Base-by-base conservation (phyloP, 2,113 vertebrate genomes). In the Hemicordylus capensis region DNA sequence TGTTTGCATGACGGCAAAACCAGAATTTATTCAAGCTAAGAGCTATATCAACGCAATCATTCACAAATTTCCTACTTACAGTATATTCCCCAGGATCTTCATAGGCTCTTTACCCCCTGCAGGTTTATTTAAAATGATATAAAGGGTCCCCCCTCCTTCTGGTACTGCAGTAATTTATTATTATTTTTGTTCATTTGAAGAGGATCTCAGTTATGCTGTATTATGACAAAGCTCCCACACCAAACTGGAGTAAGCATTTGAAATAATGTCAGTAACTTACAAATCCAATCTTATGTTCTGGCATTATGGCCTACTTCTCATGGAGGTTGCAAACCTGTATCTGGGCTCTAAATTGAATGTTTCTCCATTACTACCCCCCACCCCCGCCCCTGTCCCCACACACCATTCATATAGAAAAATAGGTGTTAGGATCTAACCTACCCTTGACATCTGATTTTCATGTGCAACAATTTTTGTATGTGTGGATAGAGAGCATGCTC, bases 11-110 rank as follows among this genome's bases (percentile, higher is more conserved):
- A 93, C 90, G 91, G 91, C 85, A 88, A 93, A 93, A 91, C 91
- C 77, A 93, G 92, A 90, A 95, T 94, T 93, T 95, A 94, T 94
- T 94, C 94, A 95, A 83, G 94, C 93, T 93, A 87, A 92, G 86
- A 90, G 94, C 94, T 88, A 94, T 92, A 86, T 70, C 85, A 90
- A 90, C 44, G 84, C 92, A 92, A 70, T 63, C 87, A 90, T 77
- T 77, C 44, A 83, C 56, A 83, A 72, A 59, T 66, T 94, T 93
- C 87, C 89, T 86, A 92, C 90, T 92, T 93, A 92, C 77, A 90
- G 56, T 87, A 80, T 92, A 92, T 93, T 91, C 91, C 90, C 92
- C 69, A 70, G 90, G 89, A 92, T 85, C 82, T 92, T 87, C 69
- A 82, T 54, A 84, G 90, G 89, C 87, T 89, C 72, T 72, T 92